A percentile compares a stretch with the other conserved stretches of the same genome.
These are phyloP conservation scores for Bovichtus variegatus DNA, from an alignment of 2,797 vertebrate genomes.

Conservation along the genomic window DNA sequence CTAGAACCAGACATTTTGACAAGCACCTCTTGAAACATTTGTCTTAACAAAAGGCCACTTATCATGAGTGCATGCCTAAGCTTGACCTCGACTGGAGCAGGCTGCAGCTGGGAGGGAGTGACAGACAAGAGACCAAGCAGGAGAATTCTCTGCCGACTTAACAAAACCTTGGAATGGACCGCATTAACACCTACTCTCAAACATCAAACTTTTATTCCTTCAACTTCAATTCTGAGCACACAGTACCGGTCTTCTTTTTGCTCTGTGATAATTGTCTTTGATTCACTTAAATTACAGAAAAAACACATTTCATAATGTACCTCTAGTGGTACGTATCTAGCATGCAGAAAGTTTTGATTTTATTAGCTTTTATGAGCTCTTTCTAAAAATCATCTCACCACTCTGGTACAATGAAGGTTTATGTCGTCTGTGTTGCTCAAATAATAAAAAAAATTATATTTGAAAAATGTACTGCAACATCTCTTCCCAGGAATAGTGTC, in stretches of 20 bases:
- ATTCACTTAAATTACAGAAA: slow-evolving; percentile 3
- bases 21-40: slow-evolving; percentile 68
- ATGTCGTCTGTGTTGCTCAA: background rate
- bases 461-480: background rate
- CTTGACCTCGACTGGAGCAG: slow-evolving; percentile 57
- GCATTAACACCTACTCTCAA: slow-evolving; percentile 24
- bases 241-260: background rate
- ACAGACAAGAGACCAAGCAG: slow-evolving; percentile 21
- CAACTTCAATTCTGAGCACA: slow-evolving; percentile 20
- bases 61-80: slow-evolving; percentile 50
- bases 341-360: background rate
- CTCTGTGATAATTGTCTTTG: background rate
- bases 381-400: background rate
- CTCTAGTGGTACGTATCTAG: background rate
- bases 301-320: background rate
- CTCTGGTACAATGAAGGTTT: background rate
- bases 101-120: slow-evolving; percentile 28
- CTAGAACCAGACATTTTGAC: slow-evolving; percentile 61
- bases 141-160: slow-evolving; percentile 15
- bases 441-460: background rate
- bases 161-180: slow-evolving; percentile 17
- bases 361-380: background rate
- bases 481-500: background rate
- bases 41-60: slow-evolving; percentile 66
- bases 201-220: slow-evolving; percentile 32